Evolutionary conservation across 2,797 vertebrate species (phyloP).

Genomic region (Gastrophryne carolinensis): DNA sequence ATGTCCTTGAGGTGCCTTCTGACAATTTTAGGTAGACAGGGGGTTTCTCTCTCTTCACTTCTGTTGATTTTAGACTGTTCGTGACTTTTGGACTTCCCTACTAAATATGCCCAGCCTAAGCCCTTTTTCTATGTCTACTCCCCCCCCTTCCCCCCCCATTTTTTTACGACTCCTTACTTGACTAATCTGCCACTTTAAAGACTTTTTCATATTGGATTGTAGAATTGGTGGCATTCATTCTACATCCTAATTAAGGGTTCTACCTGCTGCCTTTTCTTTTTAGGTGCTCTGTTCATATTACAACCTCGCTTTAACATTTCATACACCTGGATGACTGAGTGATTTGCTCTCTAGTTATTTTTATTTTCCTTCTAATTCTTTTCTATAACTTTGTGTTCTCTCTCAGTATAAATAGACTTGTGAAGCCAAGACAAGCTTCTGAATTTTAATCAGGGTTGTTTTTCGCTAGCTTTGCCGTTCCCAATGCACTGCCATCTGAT

Average conservation of each 20-base stretch:
- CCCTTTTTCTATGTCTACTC: too few species aligned
- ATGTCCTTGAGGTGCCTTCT: too few species aligned
- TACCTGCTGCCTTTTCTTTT: background rate
- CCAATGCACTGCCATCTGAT: constrained; percentile 67
- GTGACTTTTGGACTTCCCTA: too few species aligned
- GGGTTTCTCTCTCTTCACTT: background rate
- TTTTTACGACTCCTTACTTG: too few species aligned
- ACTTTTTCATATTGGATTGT: too few species aligned
- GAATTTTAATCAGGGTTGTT: constrained; percentile 63
- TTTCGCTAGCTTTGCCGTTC: constrained; percentile 60
- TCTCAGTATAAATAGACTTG: constrained; percentile 60
- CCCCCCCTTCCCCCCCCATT: too few species aligned
- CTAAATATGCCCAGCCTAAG: too few species aligned
- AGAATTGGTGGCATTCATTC: too few species aligned
- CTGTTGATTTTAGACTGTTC: background rate
- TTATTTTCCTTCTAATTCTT: constrained; percentile 52
- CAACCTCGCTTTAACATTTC: background rate
- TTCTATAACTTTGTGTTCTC: constrained; percentile 61
- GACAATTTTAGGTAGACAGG: too few species aligned
- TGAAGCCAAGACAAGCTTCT: constrained; percentile 50
- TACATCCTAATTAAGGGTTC: background rate
- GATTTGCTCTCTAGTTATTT: constrained; percentile 53
- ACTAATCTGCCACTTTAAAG: too few species aligned
- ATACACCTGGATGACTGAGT: constrained; percentile 6
- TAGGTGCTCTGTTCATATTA: background rate